Evolutionary conservation across 1,140 invertebrate species (phyloP), one percentile per base, ranked within the genome.

Genomic region (Spodoptera frugiperda): DNA sequence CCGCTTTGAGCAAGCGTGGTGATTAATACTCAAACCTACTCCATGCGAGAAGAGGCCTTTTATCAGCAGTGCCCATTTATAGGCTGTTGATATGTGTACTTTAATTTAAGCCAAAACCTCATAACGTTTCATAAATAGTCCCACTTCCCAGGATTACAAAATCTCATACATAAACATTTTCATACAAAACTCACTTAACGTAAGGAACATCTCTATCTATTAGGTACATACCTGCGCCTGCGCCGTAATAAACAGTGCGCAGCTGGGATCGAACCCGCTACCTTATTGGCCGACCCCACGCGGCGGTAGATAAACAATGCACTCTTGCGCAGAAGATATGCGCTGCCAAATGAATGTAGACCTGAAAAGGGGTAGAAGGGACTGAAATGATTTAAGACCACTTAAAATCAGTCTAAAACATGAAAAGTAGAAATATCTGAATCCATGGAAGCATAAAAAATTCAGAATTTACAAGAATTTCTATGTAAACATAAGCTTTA

Each of bases 281-380:
- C 86, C 86, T 86, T 87, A 85, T 84, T 81, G 82, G 85, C 79
- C 77, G 81, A 78, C 81, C 81, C 76, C 81, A 83, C 80, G 80
- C 80, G 68, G 82, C 82, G 81, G 78, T 63, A 80, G 82, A 85
- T 83, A 86, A 87, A 84, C 85, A 85, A 84, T 85, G 81, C 78
- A 65, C 79, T 73, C 17, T 65, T 39, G 82, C 59, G 79, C 78
- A 82, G 70, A 80, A 83, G 81, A 83, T 84, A 85, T 84, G 57
- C 78, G 80, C 81, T 78, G 77, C 77, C 81, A 85, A 84, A 84
- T 82, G 78, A 77, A 71, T 55, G 46, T 53, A 68, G 59, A 67
- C 30, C 21, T 77, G 17, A 17, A 19, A 67, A 49, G 11, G 14
- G 15, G 5, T 72, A 79, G 68, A 76, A 6, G 1, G 46, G 73